phyloP scores from a whole-genome alignment of 2,888 invertebrate species.

The Ferdinandea cuprea region DNA sequence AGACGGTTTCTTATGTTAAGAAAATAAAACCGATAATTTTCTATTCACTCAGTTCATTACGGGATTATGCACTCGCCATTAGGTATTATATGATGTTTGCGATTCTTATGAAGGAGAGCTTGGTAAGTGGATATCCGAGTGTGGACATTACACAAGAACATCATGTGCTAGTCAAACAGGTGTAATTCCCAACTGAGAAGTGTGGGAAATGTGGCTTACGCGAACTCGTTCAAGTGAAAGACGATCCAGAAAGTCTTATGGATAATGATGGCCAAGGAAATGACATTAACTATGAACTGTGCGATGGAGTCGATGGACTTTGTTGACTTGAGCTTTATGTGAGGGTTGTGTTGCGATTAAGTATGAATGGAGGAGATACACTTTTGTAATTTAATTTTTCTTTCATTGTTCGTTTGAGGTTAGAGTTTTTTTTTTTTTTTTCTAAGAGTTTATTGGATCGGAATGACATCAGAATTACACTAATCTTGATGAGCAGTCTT shows the following conservation, averaged over 20 bases:
- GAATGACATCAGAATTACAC: too few species aligned
- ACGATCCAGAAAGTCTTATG: conserved; percentile 49
- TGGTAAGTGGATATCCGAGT: conserved; percentile 39
- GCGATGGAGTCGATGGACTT: conserved; percentile 31
- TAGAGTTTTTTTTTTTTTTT: too few species aligned
- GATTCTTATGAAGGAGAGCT: conserved; percentile 25
- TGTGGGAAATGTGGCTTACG: conserved; percentile 62
- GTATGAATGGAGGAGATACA: too few species aligned
- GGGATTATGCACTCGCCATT: conserved; percentile 72
- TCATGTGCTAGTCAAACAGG: conserved; percentile 44
- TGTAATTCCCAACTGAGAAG: conserved; percentile 64
- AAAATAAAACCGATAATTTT: conserved; percentile 48
- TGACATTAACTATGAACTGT: conserved; percentile 58
- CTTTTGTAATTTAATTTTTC: too few species aligned
- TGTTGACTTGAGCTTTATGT: conserved; percentile 11
- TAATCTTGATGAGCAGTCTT: too few species aligned
- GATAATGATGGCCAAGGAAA: conserved; percentile 23
- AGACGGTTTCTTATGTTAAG: conserved; percentile 8
- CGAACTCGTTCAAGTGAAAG: conserved; percentile 63
- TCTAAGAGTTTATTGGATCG: too few species aligned
- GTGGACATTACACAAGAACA: conserved; percentile 4
- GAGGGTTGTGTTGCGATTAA: too few species aligned
- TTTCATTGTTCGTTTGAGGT: too few species aligned
- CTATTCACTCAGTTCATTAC: conserved; percentile 67
- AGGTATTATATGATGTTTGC: conserved; percentile 66